Percentiles rank a stretch among this genome's conserved stretches.
Evolutionary conservation across 1,140 invertebrate genomes (phyloP).

Genomic region (Cecropterus lyciades): DNA sequence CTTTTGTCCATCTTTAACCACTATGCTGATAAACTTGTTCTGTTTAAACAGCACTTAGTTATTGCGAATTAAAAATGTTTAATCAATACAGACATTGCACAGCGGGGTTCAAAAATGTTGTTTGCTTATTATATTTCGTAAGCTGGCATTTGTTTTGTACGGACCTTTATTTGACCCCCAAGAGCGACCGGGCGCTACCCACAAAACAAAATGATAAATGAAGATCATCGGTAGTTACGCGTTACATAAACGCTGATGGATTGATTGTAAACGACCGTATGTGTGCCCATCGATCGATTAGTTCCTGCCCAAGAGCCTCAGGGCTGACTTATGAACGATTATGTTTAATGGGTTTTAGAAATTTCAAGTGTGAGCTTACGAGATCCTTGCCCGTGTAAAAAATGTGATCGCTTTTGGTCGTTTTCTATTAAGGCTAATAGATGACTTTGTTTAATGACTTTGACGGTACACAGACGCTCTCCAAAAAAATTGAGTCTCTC

Average conservation of each 20-base stretch:
- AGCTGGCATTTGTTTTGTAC: slow-evolving; percentile 55
- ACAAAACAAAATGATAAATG: slow-evolving; percentile 83
- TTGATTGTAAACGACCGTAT: slow-evolving; percentile 78
- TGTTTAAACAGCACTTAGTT: slow-evolving; percentile 5
- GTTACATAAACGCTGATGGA: slow-evolving; percentile 80
- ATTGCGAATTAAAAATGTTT: slow-evolving; percentile 30
- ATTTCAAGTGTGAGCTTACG: slow-evolving; percentile 66
- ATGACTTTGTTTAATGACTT: slow-evolving; percentile 48
- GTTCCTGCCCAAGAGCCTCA: slow-evolving; percentile 60
- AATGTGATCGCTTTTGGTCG: slow-evolving; percentile 52
- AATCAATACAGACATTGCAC: slow-evolving; percentile 31
- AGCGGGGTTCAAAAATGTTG: slow-evolving; percentile 28
- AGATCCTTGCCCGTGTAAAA: slow-evolving; percentile 50
- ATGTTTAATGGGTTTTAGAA: slow-evolving; percentile 77
- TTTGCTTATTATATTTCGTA: slow-evolving; percentile 37
- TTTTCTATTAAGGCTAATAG: slow-evolving; percentile 56
- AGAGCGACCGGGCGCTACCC: slow-evolving; percentile 65
- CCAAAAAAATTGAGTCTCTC: slow-evolving; percentile 29
- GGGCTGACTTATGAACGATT: slow-evolving; percentile 67
- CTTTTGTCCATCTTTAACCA: background rate
- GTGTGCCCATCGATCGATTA: slow-evolving; percentile 77
- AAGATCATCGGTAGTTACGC: slow-evolving; percentile 77
- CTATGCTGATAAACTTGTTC: background rate
- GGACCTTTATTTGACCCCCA: slow-evolving; percentile 64
- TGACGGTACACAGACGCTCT: slow-evolving; percentile 28